These are phyloP conservation scores for Halichondria panicea DNA, from an alignment of 37 sponge, comb jelly and placozoan genomes.

Conservation along the genomic window DNA sequence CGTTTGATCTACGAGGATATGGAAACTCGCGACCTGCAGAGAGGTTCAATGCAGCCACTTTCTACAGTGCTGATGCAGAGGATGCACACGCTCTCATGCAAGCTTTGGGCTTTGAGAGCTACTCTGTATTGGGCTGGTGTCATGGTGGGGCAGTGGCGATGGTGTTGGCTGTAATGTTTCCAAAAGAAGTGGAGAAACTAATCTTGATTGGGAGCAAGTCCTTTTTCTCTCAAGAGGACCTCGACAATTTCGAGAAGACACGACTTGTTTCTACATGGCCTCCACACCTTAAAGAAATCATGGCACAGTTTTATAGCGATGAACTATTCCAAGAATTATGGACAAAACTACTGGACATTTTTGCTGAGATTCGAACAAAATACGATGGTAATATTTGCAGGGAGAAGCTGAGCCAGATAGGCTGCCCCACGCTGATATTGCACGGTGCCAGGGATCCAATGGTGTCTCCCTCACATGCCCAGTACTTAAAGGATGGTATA, in stretches of 20 bases:
- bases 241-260: constrained; percentile 22
- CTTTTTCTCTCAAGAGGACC: constrained; percentile 42
- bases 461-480: too few relatives aligned
- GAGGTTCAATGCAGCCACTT: neutral
- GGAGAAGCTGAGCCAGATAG: too few relatives aligned
- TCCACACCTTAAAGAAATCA: neutral
- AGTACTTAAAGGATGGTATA: too few relatives aligned
- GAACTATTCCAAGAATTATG: constrained; percentile 22
- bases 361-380: constrained; percentile 11
- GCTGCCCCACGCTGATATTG: too few relatives aligned
- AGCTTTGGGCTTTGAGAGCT: constrained; percentile 34
- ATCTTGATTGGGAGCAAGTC: constrained; percentile 53
- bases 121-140: constrained; percentile 65
- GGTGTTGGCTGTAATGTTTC: constrained; percentile 15
- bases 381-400: too few relatives aligned
- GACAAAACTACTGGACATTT: constrained; percentile 27
- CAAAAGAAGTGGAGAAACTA: constrained; percentile 25
- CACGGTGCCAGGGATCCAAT: too few relatives aligned
- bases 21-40: constrained; percentile 42
- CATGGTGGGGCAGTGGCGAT: constrained; percentile 51
- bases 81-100: constrained; percentile 44
- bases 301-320: constrained; percentile 32
- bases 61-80: constrained; percentile 27
- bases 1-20: constrained; percentile 49
- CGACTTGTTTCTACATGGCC: constrained; percentile 45